Conservation (phyloP, 1,140 invertebrate species). For the Nephila pilipes region DNA sequence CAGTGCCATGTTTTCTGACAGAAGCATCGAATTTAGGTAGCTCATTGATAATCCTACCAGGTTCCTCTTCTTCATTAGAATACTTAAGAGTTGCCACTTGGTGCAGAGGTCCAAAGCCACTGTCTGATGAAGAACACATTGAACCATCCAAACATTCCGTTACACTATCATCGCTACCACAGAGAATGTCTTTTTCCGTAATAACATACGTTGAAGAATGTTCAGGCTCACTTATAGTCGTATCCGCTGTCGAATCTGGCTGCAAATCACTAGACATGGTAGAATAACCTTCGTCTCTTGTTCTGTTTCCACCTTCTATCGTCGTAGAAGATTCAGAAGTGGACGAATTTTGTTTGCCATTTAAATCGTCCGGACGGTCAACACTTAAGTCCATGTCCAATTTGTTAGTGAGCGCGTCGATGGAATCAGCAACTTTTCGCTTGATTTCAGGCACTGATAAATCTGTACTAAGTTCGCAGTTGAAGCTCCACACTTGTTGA, state of each 20-base stretch:
- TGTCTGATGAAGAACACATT: conserved; percentile 75
- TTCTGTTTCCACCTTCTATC: conserved; percentile 81
- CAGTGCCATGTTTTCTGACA: conserved; percentile 12
- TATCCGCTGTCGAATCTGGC: conserved; percentile 80
- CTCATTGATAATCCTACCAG: conserved; percentile 1
- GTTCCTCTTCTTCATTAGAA: neutral
- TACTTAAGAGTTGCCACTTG: conserved; percentile 1
- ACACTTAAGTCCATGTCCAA: neutral
- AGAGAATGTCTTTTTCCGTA: conserved; percentile 29
- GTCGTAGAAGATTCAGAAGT: conserved; percentile 51
- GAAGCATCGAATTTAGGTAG: conserved; percentile 21
- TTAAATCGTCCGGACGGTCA: neutral
- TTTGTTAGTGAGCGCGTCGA: conserved; percentile 47
- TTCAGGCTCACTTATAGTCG: conserved; percentile 62
- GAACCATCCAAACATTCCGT: conserved; percentile 68
- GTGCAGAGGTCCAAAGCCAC: conserved; percentile 70
- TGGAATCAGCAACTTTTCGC: conserved; percentile 41
- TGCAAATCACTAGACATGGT: conserved; percentile 94
- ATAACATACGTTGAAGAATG: conserved; percentile 57
- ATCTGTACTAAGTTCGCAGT: conserved; percentile 43
- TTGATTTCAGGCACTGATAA: conserved; percentile 41
- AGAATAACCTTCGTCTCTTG: conserved; percentile 92
- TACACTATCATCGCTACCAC: conserved; percentile 66
- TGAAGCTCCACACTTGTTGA: conserved; percentile 71
- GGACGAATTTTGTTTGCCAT: conserved; percentile 33